Percentiles rank a stretch among this genome's conserved stretches.
Conservation (phyloP, 1,140 invertebrate species). For the Bombus breviceps region DNA sequence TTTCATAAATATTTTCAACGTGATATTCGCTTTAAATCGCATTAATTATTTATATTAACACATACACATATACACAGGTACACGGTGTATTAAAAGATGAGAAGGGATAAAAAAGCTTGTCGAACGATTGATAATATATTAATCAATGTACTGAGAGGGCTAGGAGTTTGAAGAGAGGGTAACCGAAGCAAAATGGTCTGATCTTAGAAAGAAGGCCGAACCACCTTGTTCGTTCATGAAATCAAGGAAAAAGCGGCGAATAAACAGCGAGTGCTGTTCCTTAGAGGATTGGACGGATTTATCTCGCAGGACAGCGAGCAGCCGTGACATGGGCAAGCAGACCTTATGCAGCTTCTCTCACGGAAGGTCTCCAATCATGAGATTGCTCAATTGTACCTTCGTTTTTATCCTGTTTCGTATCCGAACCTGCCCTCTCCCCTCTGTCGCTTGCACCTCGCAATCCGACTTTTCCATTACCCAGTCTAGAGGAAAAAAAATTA, state of each 20-base stretch:
- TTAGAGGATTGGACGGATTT: conserved; percentile 64
- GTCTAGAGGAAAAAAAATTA: conserved; percentile 22
- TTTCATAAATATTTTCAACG: too few species aligned
- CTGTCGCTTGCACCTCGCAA: conserved; percentile 28
- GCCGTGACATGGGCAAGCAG: conserved; percentile 61
- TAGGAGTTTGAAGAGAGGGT: neutral
- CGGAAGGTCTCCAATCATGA: conserved; percentile 74
- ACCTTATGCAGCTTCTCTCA: conserved; percentile 68
- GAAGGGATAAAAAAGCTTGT: too few species aligned
- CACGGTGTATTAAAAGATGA: too few species aligned
- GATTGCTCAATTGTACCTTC: conserved; percentile 79
- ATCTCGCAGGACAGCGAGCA: conserved; percentile 60
- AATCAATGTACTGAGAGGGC: too few species aligned
- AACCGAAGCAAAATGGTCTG: neutral
- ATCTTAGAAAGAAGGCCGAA: neutral
- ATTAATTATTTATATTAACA: too few species aligned
- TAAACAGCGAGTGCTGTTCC: conserved; percentile 67
- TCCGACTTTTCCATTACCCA: conserved; percentile 59
- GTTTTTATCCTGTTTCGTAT: conserved; percentile 41
- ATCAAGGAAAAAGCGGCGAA: conserved; percentile 66
- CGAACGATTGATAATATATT: too few species aligned
- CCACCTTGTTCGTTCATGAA: conserved; percentile 12
- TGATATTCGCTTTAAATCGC: too few species aligned
- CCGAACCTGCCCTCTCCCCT: neutral
- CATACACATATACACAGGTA: too few species aligned